These are phyloP conservation scores for Cladorhizidae sp. DNA, from an alignment of 37 sponge, comb jelly and placozoan genomes.

Conservation along the genomic window DNA sequence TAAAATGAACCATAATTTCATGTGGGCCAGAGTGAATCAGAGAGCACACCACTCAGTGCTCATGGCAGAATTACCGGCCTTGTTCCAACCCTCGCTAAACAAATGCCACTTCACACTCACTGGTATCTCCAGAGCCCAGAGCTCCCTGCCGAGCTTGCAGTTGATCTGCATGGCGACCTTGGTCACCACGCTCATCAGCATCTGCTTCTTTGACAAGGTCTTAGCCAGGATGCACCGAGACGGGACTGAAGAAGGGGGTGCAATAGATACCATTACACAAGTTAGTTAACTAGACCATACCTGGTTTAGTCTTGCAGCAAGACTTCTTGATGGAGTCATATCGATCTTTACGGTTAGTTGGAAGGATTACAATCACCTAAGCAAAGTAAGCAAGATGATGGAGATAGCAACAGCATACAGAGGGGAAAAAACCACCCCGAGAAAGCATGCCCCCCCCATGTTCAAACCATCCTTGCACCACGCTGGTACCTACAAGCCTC, in stretches of 20 bases:
- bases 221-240: constrained; percentile 77
- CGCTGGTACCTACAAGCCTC: too few species aligned
- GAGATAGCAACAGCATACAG: not conserved
- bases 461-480: too few species aligned
- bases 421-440: too few species aligned
- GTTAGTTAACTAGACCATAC: constrained; percentile 7
- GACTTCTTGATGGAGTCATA: constrained; percentile 97
- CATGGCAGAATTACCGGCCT: not conserved
- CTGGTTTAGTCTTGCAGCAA: constrained; percentile 82
- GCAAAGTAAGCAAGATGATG: not conserved
- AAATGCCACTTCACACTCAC: constrained; percentile 38
- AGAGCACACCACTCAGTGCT: constrained; percentile 27
- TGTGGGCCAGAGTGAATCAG: constrained; percentile 66
- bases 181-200: constrained; percentile 90
- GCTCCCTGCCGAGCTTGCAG: constrained; percentile 94
- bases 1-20: constrained; percentile 2
- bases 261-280: not conserved
- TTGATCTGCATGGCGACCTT: constrained; percentile 94
- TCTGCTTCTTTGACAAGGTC: constrained; percentile 79
- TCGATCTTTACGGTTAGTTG: constrained; percentile 87
- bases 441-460: too few species aligned
- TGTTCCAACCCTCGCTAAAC: too few species aligned
- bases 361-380: constrained; percentile 81
- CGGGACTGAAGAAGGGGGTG: constrained; percentile 51
- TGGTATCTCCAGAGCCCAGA: constrained; percentile 94